Conservation (phyloP, 1,140 invertebrate genomes). For the Drosophila bocki region DNA sequence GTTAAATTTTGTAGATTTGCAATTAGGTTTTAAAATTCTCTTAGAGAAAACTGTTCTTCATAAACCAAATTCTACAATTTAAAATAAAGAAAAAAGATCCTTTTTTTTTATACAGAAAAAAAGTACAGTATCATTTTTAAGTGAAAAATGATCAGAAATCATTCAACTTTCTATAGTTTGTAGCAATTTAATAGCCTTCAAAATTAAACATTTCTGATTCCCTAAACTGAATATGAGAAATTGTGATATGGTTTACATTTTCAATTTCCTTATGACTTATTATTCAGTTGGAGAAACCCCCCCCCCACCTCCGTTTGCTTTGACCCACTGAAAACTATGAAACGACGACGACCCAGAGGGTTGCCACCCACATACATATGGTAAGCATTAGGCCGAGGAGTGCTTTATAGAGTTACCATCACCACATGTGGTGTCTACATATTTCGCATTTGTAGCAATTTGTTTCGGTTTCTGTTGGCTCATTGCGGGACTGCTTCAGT, state of each 20-base stretch:
- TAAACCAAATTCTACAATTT: no score
- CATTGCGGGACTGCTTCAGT: constrained; percentile 30
- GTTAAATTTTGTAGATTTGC: neutral
- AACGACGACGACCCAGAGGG: constrained; percentile 5
- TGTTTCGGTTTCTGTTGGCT: constrained; percentile 44
- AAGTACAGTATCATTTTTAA: no score
- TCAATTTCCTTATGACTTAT: neutral
- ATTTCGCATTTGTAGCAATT: constrained; percentile 48
- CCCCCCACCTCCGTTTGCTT: neutral
- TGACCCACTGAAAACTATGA: constrained; percentile 18
- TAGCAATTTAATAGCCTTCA: neutral
- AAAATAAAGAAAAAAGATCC: no score
- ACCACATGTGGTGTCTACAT: constrained; percentile 28
- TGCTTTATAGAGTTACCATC: constrained; percentile 37
- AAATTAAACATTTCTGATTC: neutral
- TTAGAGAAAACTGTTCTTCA: neutral
- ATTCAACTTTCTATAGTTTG: neutral
- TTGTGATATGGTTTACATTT: neutral
- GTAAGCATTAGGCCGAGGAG: constrained; percentile 17
- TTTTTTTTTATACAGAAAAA: no score
- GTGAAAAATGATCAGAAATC: neutral
- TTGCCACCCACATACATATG: constrained; percentile 35
- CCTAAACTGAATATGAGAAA: neutral
- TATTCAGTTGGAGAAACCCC: neutral
- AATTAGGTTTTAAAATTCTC: neutral